Percentiles rank a stretch among this genome's conserved stretches.
Conservation (phyloP, 2,113 vertebrate genomes). For the Donacobius atricapilla region DNA sequence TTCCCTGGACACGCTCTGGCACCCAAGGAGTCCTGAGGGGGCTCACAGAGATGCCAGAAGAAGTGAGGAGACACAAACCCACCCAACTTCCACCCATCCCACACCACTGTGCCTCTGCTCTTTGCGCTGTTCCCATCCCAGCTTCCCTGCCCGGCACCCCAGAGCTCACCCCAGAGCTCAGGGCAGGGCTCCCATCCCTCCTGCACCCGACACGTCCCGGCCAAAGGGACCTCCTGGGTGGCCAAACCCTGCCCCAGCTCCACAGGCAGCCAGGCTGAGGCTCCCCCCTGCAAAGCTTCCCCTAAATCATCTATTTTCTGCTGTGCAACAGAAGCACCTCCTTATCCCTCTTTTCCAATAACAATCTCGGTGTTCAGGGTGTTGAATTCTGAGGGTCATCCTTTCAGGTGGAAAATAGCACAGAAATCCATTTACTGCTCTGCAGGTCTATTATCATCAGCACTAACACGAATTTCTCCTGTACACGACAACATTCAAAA, state of each 20-base stretch:
- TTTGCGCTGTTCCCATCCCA: neutral
- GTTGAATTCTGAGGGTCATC: neutral
- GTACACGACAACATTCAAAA: neutral
- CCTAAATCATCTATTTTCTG: neutral
- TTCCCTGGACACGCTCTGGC: neutral
- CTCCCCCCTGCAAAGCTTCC: neutral
- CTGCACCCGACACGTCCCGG: fast-evolving
- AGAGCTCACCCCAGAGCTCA: neutral
- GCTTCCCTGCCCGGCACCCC: neutral
- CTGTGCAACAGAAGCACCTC: neutral
- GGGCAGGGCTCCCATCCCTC: neutral
- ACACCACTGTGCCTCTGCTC: too few relatives aligned
- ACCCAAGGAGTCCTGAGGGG: neutral
- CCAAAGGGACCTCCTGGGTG: fast-evolving
- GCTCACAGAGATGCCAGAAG: neutral
- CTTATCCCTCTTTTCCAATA: neutral
- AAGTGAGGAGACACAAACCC: neutral
- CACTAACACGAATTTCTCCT: neutral
- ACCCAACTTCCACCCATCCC: fast-evolving
- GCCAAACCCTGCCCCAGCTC: neutral
- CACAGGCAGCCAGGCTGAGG: neutral
- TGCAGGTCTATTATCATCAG: neutral
- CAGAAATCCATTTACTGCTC: neutral
- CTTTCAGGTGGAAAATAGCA: neutral
- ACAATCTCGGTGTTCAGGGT: fast-evolving